A percentile compares a stretch with the other conserved stretches of the same genome.
phyloP scores from a whole-genome alignment of 2,888 invertebrate genomes.

The Tolmerus cingulatus region DNA sequence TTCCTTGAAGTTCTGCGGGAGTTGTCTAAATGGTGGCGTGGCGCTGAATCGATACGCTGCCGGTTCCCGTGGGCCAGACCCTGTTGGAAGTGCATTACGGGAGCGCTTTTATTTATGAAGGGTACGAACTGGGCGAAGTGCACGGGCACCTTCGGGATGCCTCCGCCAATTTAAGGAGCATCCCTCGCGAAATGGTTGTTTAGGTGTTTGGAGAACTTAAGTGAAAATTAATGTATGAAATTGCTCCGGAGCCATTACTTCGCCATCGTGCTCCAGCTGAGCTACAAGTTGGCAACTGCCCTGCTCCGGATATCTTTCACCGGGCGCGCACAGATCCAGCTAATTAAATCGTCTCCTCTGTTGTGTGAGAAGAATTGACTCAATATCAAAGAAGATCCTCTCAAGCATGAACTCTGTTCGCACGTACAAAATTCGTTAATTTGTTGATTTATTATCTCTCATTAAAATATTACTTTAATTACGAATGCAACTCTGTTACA shows the following conservation, averaged over 20 bases:
- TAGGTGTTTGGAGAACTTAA: neutral
- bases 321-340: neutral
- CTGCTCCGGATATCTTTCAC: neutral
- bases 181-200: neutral
- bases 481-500: neutral
- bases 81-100: slow-evolving; percentile 15
- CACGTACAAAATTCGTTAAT: neutral
- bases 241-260: neutral
- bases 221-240: neutral
- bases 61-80: neutral
- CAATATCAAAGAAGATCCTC: neutral
- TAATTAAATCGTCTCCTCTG: neutral
- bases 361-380: neutral
- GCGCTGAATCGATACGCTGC: neutral
- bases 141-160: neutral
- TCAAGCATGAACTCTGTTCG: neutral
- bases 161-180: neutral
- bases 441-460: neutral
- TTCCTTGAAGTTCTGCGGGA: neutral
- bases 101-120: slow-evolving; percentile 23
- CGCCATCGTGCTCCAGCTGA: neutral
- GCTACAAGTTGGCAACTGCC: neutral
- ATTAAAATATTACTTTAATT: neutral
- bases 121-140: neutral
- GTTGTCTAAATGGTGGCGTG: neutral